phyloP scores from a whole-genome alignment of 2,888 invertebrate species.

The Clostera curtula region DNA sequence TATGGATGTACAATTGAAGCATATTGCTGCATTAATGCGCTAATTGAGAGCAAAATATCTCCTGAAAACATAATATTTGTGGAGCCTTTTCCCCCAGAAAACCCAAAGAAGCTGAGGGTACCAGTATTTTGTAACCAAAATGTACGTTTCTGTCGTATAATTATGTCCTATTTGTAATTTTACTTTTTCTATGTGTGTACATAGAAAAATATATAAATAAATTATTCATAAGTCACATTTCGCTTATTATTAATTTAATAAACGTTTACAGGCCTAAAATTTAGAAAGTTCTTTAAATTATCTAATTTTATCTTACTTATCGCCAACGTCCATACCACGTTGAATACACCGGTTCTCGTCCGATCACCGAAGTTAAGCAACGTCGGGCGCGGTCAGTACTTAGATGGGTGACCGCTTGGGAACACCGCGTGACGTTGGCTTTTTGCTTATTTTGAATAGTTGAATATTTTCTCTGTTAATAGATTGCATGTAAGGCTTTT shows the following conservation, averaged over 20 bases:
- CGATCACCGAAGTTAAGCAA: conserved; percentile 71
- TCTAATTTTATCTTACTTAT: too few species aligned
- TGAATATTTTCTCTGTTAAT: neutral
- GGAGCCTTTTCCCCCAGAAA: conserved; percentile 63
- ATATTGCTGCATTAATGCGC: conserved; percentile 78
- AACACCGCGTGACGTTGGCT: conserved; percentile 58
- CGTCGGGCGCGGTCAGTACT: conserved; percentile 68
- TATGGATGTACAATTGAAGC: conserved; percentile 81
- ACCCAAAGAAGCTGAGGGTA: conserved; percentile 37
- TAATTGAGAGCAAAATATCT: conserved; percentile 75
- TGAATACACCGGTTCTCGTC: conserved; percentile 68
- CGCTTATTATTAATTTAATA: too few species aligned
- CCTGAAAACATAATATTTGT: conserved; percentile 75
- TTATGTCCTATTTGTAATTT: neutral
- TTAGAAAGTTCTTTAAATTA: too few species aligned
- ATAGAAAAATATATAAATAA: too few species aligned
- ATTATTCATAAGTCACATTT: too few species aligned
- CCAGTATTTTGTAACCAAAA: conserved; percentile 49
- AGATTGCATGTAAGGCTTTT: too few species aligned
- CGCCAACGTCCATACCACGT: conserved; percentile 49
- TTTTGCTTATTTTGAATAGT: conserved; percentile 23
- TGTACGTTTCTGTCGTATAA: conserved; percentile 32
- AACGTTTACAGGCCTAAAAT: too few species aligned
- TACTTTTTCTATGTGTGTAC: too few species aligned
- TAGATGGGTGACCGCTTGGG: conserved; percentile 69